Evolutionary conservation across 2,113 vertebrate genomes (phyloP).

Genomic region (Furnarius figulus): DNA sequence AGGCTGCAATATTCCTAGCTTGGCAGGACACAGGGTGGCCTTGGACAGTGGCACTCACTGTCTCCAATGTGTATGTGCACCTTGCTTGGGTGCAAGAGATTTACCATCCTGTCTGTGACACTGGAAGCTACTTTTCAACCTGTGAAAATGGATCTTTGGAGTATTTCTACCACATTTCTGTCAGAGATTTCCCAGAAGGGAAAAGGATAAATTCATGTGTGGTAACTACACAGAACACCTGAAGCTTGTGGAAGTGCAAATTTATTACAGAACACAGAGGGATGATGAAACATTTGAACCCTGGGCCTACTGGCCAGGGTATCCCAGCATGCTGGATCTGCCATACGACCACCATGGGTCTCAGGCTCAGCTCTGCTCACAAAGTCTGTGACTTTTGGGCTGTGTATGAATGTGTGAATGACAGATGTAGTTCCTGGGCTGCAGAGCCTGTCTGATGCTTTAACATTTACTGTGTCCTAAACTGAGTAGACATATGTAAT

Average conservation of each 20-base stretch:
- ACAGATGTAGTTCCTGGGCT: not conserved
- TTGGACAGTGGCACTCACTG: not conserved
- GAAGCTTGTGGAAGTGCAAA: not conserved
- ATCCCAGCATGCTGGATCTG: fast-evolving
- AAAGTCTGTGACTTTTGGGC: not conserved
- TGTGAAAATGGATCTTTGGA: not conserved
- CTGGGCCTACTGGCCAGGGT: fast-evolving
- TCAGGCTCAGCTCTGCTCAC: not conserved
- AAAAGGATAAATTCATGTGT: not conserved
- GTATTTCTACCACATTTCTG: not conserved
- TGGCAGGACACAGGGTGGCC: fast-evolving
- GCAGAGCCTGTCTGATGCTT: not conserved
- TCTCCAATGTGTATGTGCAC: fast-evolving
- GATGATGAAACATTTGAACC: not conserved
- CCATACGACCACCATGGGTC: not conserved
- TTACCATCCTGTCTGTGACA: not conserved
- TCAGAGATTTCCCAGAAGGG: not conserved
- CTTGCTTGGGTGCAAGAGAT: not conserved
- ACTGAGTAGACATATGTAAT: not conserved
- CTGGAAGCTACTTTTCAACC: not conserved
- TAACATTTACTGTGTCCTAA: not conserved
- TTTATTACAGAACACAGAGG: not conserved
- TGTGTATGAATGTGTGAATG: not conserved
- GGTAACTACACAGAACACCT: not conserved
- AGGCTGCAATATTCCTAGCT: not conserved